Conservation (phyloP, 2,888 invertebrate genomes). For the Hirtodrosophila alboralis region DNA sequence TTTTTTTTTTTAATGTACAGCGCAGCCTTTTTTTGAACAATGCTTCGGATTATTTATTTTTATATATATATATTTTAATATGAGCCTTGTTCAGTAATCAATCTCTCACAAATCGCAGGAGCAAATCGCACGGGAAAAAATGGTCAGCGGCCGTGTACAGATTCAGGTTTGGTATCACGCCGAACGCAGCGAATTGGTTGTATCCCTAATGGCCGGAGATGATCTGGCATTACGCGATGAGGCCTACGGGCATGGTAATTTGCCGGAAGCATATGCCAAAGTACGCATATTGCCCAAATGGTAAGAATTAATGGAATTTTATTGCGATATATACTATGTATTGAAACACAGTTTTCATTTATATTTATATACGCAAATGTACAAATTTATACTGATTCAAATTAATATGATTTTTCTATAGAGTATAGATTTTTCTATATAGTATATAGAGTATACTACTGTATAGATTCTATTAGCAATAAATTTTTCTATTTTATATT, state of each 20-base stretch:
- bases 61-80: too few species aligned
- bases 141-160: conserved; percentile 91
- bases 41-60: too few species aligned
- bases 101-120: conserved; percentile 84
- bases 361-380: too few species aligned
- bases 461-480: too few species aligned
- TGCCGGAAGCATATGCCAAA: conserved; percentile 94
- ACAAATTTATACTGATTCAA: too few species aligned
- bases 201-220: conserved; percentile 93
- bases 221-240: conserved; percentile 92
- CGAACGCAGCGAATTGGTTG: conserved; percentile 92
- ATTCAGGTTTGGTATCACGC: conserved; percentile 95
- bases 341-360: background rate
- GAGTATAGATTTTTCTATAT: too few species aligned
- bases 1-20: too few species aligned
- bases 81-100: conserved; percentile 20
- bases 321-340: too few species aligned
- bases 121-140: conserved; percentile 90
- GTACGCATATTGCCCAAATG: conserved; percentile 91
- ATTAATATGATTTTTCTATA: too few species aligned
- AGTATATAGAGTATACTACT: too few species aligned
- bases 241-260: conserved; percentile 89
- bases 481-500: too few species aligned
- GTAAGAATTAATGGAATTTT: conserved; percentile 86
- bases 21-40: conserved; percentile 20